phyloP scores from a whole-genome alignment of 2,888 invertebrate genomes.

The Cremastobaeus sp. region DNA sequence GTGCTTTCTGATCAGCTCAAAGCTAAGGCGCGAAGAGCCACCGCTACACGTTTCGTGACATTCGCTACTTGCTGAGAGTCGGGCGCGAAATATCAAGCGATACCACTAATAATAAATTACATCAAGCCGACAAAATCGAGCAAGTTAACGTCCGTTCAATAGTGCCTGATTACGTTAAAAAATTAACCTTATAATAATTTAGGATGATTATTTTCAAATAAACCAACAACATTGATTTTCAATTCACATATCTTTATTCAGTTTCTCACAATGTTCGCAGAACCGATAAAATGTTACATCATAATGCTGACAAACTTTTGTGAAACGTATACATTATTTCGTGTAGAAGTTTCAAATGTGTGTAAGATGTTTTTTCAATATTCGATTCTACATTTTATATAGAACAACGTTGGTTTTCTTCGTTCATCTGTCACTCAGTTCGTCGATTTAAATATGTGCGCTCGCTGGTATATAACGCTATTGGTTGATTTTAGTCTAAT shows the following conservation, averaged over 20 bases:
- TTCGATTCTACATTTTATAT: no score
- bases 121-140: constrained; percentile 38
- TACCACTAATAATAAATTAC: constrained; percentile 55
- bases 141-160: constrained; percentile 41
- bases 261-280: no score
- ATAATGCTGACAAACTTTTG: no score
- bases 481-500: constrained; percentile 31
- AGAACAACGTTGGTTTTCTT: no score
- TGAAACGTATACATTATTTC: no score
- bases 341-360: no score
- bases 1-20: constrained; percentile 61
- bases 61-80: constrained; percentile 58
- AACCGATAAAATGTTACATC: no score
- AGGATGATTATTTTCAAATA: no score
- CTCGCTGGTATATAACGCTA: not conserved
- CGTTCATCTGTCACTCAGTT: constrained; percentile 53
- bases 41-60: constrained; percentile 37
- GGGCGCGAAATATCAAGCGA: constrained; percentile 57
- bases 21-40: constrained; percentile 53
- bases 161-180: constrained; percentile 48
- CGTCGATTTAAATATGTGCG: constrained; percentile 33
- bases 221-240: no score
- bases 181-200: no score
- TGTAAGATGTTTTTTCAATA: no score
- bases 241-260: no score